Evolutionary conservation across 2,113 vertebrate genomes (phyloP), one percentile per base, ranked within the genome.

Genomic region (Gallinago media): DNA sequence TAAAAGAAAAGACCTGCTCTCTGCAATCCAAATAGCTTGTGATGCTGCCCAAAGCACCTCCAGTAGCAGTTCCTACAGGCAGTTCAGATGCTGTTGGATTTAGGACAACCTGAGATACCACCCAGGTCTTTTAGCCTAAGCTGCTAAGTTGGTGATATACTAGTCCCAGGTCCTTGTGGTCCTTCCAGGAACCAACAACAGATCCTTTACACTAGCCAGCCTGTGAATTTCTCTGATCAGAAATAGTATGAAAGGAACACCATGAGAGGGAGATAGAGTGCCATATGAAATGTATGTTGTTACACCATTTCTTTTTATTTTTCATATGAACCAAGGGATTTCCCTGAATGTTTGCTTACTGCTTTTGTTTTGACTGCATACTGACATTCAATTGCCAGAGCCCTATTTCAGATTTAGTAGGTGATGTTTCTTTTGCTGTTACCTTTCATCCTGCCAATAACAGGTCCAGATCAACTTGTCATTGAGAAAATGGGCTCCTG

Each of bases 221-320:
- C 13, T 29, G 5, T 12, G 27, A 38, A 32, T 38, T 88, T 88
- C n/a, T 76, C 31, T 25, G 36, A 58, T 46, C 47, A 71, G 32
- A 76, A 63, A 61, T 40, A 72, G 42, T 65, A 66, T 63, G 34
- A 95, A 62, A 76, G 32, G 16, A 32, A 77, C 12, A 70, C 88
- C 63, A 73, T 78, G 58, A 95, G 93, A 96, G 92, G 93, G 92
- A 93, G 89, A 88, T 55, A 94, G 72, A 68, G 87, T 79, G 88
- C 66, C 20, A 18, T 38, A 40, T 7, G 78, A 88, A 76, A 65
- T 17, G 8, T 36, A 27, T 62, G 25, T 16, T 23, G 21, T 55
- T 88, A 14, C 34, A 83, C 10, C 6, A 19, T 42, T 52, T 32
- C 12, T 78, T 85, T 81, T 62, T 1, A 50, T 29, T 83, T 85